Evolutionary conservation across 2,888 invertebrate genomes (phyloP).

Genomic region (Spisula subtruncata): DNA sequence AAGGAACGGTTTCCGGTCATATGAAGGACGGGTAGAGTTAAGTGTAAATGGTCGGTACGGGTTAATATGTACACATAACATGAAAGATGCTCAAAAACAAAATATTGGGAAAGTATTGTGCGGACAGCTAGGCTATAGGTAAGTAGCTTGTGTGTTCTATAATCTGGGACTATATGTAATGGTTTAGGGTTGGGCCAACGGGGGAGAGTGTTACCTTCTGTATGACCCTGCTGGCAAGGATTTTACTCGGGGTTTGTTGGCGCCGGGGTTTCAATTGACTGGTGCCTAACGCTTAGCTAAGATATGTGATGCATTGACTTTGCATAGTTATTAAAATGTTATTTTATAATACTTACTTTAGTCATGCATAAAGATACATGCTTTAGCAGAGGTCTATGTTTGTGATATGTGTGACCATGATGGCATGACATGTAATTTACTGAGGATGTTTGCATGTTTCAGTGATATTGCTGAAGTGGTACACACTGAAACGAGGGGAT

Average conservation of each 20-base stretch:
- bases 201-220: too few relatives aligned
- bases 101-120: not conserved
- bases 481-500: not conserved
- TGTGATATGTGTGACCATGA: not conserved
- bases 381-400: not conserved
- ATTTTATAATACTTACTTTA: too few relatives aligned
- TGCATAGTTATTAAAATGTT: too few relatives aligned
- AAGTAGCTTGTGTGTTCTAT: too few relatives aligned
- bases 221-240: too few relatives aligned
- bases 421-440: not conserved
- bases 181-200: too few relatives aligned
- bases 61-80: not conserved
- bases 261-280: too few relatives aligned
- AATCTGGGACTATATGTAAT: too few relatives aligned
- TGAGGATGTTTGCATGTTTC: not conserved
- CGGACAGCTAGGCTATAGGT: not conserved
- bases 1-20: not conserved
- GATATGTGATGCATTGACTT: too few relatives aligned
- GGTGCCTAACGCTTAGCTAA: too few relatives aligned
- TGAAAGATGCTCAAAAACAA: not conserved
- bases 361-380: too few relatives aligned
- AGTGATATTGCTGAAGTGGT: not conserved
- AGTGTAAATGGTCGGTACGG: not conserved
- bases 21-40: not conserved
- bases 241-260: too few relatives aligned